Base-by-base conservation (phyloP, 1,140 invertebrate genomes). In the Drosophila serrata region DNA sequence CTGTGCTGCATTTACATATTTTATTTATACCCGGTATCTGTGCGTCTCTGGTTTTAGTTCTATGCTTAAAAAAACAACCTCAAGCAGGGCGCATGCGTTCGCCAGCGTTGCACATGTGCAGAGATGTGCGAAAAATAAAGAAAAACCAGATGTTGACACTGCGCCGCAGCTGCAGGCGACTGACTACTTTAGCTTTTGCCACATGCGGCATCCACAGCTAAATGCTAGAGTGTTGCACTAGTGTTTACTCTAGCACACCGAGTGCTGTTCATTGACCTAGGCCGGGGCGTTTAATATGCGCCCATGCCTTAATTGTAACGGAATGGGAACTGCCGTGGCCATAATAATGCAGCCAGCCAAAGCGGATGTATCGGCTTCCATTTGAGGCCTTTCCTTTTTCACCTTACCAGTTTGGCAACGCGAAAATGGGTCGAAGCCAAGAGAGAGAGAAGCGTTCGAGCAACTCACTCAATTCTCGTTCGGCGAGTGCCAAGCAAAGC, bases 131-230 rank as follows among this genome's bases (percentile, higher is more conserved):
- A 82, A 87, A 80, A 74, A 61, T 37, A 62, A 69, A 53, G 55
- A 87, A 48, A 75, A 57, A 56, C 46, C 82, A 87, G 84, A 87
- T 87, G 82, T 82, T 82, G 64, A 45, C 59, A 73, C 59, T 68
- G 58, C 22, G 59, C 46, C 59, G 65, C 76, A 79, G 75, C 53
- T 73, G 76, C 76, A 64, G 61, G 63, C 70, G 72, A 62, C 63
- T 64, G 72, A 62, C 63, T 62, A 65, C 63, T 62, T 63, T 80
- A 58, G 53, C 45, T 53, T 75, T 55, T 86, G 79, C 82, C 75
- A 82, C 79, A 82, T 86, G 82, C 75, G 39, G 45, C 51, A 33
- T 33, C 29, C 22, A 13, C 68, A 69, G 22, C 35, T 31, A 31
- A 40, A 40, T 46, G 29, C 57, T 49, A n/a, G 24, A n/a, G 24